These are phyloP conservation scores for Castor canadensis DNA, from an alignment of 2,113 vertebrate genomes.

Conservation along the genomic window DNA sequence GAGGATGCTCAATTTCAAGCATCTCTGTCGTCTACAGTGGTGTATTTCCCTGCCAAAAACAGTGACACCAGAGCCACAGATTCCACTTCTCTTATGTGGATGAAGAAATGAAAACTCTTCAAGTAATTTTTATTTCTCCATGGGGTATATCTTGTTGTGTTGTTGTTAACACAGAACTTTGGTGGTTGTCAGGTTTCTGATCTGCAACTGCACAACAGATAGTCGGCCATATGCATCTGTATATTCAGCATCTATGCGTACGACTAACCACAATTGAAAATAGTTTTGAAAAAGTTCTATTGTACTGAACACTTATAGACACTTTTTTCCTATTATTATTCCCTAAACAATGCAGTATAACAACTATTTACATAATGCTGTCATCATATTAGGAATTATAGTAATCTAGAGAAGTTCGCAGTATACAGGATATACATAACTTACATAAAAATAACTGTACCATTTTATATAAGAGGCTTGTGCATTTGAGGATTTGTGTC, in stretches of 20 bases:
- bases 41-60: too few relatives aligned
- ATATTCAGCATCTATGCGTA: not conserved
- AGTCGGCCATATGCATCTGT: not conserved
- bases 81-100: not conserved
- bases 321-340: not conserved
- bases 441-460: too few relatives aligned
- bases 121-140: not conserved
- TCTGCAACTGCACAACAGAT: not conserved
- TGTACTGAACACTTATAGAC: not conserved
- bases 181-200: not conserved
- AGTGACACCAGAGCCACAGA: not conserved
- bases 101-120: not conserved
- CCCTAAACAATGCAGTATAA: not conserved
- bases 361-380: too few relatives aligned
- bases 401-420: not conserved
- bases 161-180: too few relatives aligned
- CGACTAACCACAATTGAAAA: too few relatives aligned
- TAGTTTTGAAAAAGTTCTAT: too few relatives aligned
- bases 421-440: too few relatives aligned
- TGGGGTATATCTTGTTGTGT: too few relatives aligned
- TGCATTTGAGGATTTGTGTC: too few relatives aligned
- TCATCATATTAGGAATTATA: not conserved
- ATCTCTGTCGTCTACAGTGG: too few relatives aligned
- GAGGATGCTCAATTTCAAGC: too few relatives aligned
- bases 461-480: too few relatives aligned